Base-by-base conservation (phyloP, 2,797 vertebrate species). In the Enteromius trimaculatus region DNA sequence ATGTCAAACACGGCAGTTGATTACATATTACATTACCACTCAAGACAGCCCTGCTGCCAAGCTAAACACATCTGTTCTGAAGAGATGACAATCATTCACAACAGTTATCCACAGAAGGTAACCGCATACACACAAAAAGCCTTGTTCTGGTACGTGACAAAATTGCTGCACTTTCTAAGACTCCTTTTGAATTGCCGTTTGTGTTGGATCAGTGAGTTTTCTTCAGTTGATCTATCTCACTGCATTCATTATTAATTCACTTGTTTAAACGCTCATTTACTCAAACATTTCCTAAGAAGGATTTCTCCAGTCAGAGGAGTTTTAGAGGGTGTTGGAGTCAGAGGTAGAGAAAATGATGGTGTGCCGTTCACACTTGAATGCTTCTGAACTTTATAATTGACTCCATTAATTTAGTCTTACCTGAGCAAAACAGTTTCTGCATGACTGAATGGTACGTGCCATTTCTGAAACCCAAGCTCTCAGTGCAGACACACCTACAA, bases 331-430 rank as follows among this genome's bases (percentile, higher is more conserved):
- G 21, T 51, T 16, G 14, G 19, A 58, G 21, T 58, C 34, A n/a
- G 23, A 47, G 53, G 44, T 29, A 66, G 49, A 72, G 49, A 75
- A 84, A 79, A 62, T 21, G 8, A 79, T 84, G 62, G 60, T 44
- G 29, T 64, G 49, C 29, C 39, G 26, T 84, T 68, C 16, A 68
- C 66, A 42, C 47, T 31, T 49, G 71, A 65, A 82, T 9, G 47
- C n/a, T 70, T 14, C 21, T 64, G 69, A 78, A 84, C 55, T 79
- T 85, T 51, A 77, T 80, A 85, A 87, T 80, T 82, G 58, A 77
- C 70, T 21, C 39, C 75, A 82, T 69, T 82, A 85, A 80, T 83
- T 77, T 77, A 74, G 53, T 74, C 68, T 4, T 47, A 81, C 60
- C 60, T 84, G 55, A 78, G 65, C 58, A 19, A 66, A 77, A 77